Conservation (phyloP, 2,113 vertebrate genomes). For the Turdus rufiventris region DNA sequence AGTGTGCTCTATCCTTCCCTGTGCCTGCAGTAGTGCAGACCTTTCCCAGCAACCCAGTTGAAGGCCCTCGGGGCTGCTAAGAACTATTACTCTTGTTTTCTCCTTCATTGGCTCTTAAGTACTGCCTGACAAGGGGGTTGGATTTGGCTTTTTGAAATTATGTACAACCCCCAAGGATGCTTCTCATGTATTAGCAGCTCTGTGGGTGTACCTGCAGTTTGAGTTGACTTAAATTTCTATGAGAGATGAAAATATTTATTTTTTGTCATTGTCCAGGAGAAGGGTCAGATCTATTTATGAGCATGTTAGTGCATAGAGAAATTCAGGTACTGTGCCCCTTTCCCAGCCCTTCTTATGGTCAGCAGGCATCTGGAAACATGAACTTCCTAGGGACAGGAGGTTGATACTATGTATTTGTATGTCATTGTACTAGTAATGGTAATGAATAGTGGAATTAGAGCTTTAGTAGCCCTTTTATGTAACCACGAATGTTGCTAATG, state of each 20-base stretch:
- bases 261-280: background rate
- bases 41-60: background rate
- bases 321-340: background rate
- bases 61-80: background rate
- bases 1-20: background rate
- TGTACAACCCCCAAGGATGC: background rate
- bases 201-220: background rate
- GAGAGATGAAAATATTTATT: background rate
- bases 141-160: background rate
- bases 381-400: background rate
- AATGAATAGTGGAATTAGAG: slow-evolving; percentile 23
- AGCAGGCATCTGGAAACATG: background rate
- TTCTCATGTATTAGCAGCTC: background rate
- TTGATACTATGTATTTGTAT: background rate
- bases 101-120: background rate
- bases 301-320: background rate
- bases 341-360: background rate
- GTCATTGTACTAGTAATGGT: background rate
- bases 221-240: background rate
- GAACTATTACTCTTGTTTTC: background rate
- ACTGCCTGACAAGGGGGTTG: background rate
- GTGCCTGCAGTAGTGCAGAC: background rate
- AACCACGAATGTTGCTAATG: background rate
- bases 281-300: background rate
- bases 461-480: background rate